Base-by-base conservation (phyloP, 1,140 invertebrate species). In the Dendrolimus punctatus region DNA sequence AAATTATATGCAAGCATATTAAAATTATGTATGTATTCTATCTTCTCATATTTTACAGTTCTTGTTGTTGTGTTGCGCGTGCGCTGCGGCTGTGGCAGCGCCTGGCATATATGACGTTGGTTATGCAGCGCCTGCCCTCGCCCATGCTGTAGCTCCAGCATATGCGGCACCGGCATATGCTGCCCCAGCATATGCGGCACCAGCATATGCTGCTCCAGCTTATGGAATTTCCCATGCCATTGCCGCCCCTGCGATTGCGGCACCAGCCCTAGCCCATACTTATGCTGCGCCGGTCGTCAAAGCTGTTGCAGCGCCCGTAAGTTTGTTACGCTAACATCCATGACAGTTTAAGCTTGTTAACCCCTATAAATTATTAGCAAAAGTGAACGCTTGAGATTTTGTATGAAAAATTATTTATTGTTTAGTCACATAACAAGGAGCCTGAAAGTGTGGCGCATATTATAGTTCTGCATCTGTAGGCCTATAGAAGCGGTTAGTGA, bases 41-140 rank as follows among this genome's bases (percentile, higher is more conserved):
- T 45, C 38, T 8, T 8, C n/a, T 6, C 44, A 45, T 10, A 51
- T 45, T 51, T 44, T 10, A 5, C 60, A 85, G 82, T 68, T 83
- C 63, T 74, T 83, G 41, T 66, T 82, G 44, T 66, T 82, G 57
- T 76, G 78, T 58, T 82, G 79, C 72, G 78, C 69, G 76, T 80
- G 72, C 58, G 79, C 68, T 39, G 63, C 66, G 60, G 80, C 68
- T 64, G 51, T 61, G 55, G 81, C 78, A 45, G 71, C 71, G 55
- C 79, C 81, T 6, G 79, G 76, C 8, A 49, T 76, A 42, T 57
- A 75, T 63, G 65, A 67, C 42, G 49, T 65, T 52, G 69, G 71
- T 8, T 68, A 69, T 50, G 66, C 53, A 7, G 52, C 62, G 10
- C 64, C 49, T 7, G 51, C 61, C 10, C 53, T 60, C 50, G 51